Percentiles rank a stretch among this genome's conserved stretches.
phyloP scores from a whole-genome alignment of 2,113 vertebrate species.

The Geothlypis trichas region DNA sequence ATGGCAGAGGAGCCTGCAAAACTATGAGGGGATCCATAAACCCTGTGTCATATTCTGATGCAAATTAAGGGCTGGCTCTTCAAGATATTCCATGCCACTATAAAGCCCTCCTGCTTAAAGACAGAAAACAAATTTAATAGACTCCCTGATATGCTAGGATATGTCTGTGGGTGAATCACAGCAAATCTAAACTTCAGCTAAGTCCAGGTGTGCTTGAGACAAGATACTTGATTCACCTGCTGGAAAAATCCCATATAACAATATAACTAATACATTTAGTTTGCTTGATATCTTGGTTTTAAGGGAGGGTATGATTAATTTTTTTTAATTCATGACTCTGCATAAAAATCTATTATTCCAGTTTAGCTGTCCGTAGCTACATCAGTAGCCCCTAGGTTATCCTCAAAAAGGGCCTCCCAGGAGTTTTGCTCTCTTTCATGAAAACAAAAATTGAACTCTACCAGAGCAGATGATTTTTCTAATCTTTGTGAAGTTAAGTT shows the following conservation, averaged over 20 bases:
- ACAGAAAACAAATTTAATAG: background rate
- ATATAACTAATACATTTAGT: background rate
- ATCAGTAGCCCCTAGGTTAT: background rate
- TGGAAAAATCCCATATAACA: background rate
- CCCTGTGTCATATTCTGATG: background rate
- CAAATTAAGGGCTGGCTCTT: background rate
- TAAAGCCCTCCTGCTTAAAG: background rate
- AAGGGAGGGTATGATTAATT: background rate
- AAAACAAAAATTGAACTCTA: background rate
- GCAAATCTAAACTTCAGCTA: background rate
- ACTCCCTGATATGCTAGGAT: background rate
- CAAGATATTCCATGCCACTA: background rate
- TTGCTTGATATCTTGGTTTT: background rate
- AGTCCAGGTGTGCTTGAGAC: background rate
- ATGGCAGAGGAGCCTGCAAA: background rate
- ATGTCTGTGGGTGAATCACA: background rate
- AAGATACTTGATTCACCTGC: background rate
- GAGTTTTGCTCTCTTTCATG: background rate
- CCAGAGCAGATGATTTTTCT: background rate
- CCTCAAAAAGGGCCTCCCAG: background rate
- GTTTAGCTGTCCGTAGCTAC: background rate
- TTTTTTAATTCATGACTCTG: background rate
- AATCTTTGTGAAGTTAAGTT: background rate
- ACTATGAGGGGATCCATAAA: background rate
- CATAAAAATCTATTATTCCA: background rate